These are phyloP conservation scores for Aselliscus stoliczkanus DNA, from an alignment of 2,797 vertebrate genomes.

Conservation along the genomic window DNA sequence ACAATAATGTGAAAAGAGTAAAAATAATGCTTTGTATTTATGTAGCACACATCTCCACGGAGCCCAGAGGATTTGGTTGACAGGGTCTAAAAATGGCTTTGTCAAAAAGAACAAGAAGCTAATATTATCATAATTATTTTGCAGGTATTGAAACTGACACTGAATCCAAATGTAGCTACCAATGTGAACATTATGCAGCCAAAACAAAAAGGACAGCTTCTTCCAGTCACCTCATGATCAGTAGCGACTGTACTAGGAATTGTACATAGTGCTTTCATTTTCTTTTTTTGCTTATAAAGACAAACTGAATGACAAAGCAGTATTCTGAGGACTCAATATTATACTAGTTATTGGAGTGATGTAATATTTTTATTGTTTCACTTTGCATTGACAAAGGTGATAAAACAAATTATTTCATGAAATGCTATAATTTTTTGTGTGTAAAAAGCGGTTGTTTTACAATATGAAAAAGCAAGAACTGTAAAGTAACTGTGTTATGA, in stretches of 20 bases:
- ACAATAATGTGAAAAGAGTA: constrained; percentile 38
- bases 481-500: not conserved
- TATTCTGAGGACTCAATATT: not conserved
- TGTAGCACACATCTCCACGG: constrained; percentile 49
- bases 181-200: not conserved
- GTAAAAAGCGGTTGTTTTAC: not conserved
- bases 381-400: not conserved
- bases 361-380: not conserved
- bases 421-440: not conserved
- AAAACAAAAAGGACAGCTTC: not conserved
- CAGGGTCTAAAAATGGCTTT: constrained; percentile 52
- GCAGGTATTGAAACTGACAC: not conserved
- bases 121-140: constrained; percentile 27
- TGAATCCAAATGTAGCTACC: not conserved
- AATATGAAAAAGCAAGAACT: not conserved
- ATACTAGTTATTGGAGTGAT: not conserved
- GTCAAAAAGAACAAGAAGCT: constrained; percentile 31
- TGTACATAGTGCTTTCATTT: not conserved
- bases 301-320: not conserved
- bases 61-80: constrained; percentile 39
- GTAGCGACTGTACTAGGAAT: not conserved
- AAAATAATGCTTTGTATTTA: constrained; percentile 58
- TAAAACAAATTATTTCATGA: not conserved
- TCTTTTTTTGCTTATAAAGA: not conserved
- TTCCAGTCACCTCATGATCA: not conserved